phyloP scores from a whole-genome alignment of 2,888 invertebrate genomes.

The Drepana falcataria region DNA sequence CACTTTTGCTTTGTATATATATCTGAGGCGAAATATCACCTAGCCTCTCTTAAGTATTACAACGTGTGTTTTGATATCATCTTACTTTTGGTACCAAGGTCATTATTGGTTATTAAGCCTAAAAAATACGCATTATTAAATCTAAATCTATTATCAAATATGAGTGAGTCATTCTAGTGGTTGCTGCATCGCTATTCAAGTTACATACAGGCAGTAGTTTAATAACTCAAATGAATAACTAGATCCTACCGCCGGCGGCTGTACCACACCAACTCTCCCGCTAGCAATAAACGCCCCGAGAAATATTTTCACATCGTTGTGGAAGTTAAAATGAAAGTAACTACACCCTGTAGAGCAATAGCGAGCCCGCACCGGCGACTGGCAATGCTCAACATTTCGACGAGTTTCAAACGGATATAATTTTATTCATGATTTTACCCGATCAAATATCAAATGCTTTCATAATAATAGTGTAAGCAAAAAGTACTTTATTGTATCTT shows the following conservation, averaged over 20 bases:
- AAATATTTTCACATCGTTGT: constrained; percentile 77
- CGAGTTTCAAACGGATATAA: constrained; percentile 44
- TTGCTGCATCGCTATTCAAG: constrained; percentile 7
- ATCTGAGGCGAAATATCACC: too few relatives aligned
- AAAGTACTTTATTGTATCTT: constrained; percentile 7
- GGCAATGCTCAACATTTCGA: constrained; percentile 64
- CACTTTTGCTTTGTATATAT: too few relatives aligned
- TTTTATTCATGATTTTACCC: constrained; percentile 67
- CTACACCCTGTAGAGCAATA: constrained; percentile 68
- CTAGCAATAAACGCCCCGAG: constrained; percentile 68
- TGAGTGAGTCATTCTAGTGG: too few relatives aligned
- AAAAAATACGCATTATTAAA: neutral
- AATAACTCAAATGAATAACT: constrained; percentile 33
- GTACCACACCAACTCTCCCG: constrained; percentile 57
- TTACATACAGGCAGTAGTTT: constrained; percentile 22
- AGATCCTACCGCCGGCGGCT: constrained; percentile 23
- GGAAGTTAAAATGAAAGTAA: constrained; percentile 77
- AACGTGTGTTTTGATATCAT: too few relatives aligned
- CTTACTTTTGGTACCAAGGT: too few relatives aligned
- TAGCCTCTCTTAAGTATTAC: too few relatives aligned
- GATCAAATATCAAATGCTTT: constrained; percentile 46
- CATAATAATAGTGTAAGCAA: constrained; percentile 34
- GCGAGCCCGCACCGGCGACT: constrained; percentile 49
- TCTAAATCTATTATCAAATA: neutral
- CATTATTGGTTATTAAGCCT: too few relatives aligned